Conservation (phyloP, 2,888 invertebrate genomes). For the Dicranocentrus wangi region DNA sequence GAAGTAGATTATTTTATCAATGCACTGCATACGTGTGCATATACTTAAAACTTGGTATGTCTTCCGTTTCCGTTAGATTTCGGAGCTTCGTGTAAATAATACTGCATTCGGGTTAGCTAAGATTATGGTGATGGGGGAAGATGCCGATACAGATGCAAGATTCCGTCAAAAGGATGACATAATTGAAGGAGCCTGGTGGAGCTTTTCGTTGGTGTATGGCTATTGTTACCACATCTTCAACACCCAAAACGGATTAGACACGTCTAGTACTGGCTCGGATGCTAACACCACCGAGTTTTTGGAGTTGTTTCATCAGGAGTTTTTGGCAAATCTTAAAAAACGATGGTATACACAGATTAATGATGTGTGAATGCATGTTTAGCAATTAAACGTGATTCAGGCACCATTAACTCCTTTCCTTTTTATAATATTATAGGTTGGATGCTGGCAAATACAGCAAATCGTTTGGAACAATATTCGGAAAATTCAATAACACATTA, state of each 20-base stretch:
- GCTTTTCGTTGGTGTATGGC: background rate
- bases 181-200: conserved; percentile 2
- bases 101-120: too few species aligned
- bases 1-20: too few species aligned
- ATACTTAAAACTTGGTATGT: too few species aligned
- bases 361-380: background rate
- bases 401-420: too few species aligned
- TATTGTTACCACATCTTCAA: background rate
- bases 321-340: background rate
- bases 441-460: background rate
- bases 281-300: background rate
- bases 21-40: too few species aligned
- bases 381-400: too few species aligned
- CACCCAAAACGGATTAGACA: background rate
- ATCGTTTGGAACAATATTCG: conserved; percentile 10
- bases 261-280: background rate
- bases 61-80: too few species aligned
- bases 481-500: background rate
- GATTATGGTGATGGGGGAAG: too few species aligned
- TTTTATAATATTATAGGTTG: background rate
- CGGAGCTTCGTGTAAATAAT: too few species aligned
- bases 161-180: background rate
- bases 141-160: background rate
- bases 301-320: background rate
- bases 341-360: background rate